Conservation (phyloP, 2,888 invertebrate genomes). For the Chymomyza caudatula region DNA sequence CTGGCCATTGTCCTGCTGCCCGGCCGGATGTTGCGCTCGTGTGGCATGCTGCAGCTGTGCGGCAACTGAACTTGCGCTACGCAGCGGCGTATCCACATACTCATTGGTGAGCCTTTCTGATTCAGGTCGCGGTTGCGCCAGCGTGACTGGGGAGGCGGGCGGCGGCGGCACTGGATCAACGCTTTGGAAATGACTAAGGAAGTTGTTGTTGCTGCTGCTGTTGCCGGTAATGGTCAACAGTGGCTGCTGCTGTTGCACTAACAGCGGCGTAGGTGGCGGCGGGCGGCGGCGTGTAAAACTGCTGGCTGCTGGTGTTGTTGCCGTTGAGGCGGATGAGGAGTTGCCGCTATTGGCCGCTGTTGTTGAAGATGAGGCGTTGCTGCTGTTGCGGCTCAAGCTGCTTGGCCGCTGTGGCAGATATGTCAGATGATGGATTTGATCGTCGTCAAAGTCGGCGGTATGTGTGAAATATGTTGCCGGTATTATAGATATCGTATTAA, state of each 20-base stretch:
- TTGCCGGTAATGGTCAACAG: conserved; percentile 43
- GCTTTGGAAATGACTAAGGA: conserved; percentile 77
- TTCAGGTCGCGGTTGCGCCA: conserved; percentile 88
- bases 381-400: conserved; percentile 75
- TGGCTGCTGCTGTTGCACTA: background rate
- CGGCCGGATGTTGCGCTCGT: conserved; percentile 77
- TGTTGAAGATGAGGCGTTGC: conserved; percentile 71
- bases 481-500: conserved; percentile 58
- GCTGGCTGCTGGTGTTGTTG: conserved; percentile 67
- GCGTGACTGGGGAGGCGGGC: conserved; percentile 78
- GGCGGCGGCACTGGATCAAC: conserved; percentile 73
- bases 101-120: conserved; percentile 92
- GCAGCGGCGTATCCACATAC: conserved; percentile 93
- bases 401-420: conserved; percentile 71
- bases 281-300: conserved; percentile 77
- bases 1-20: conserved; percentile 79
- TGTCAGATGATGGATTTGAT: conserved; percentile 74
- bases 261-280: conserved; percentile 55
- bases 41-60: conserved; percentile 78
- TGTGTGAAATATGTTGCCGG: conserved; percentile 40
- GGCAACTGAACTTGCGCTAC: conserved; percentile 78
- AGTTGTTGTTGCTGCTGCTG: conserved; percentile 58
- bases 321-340: conserved; percentile 42
- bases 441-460: conserved; percentile 64
- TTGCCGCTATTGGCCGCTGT: conserved; percentile 67